Base-by-base conservation (phyloP, 2,113 vertebrate species). In the Paracanthobrama guichenoti region DNA sequence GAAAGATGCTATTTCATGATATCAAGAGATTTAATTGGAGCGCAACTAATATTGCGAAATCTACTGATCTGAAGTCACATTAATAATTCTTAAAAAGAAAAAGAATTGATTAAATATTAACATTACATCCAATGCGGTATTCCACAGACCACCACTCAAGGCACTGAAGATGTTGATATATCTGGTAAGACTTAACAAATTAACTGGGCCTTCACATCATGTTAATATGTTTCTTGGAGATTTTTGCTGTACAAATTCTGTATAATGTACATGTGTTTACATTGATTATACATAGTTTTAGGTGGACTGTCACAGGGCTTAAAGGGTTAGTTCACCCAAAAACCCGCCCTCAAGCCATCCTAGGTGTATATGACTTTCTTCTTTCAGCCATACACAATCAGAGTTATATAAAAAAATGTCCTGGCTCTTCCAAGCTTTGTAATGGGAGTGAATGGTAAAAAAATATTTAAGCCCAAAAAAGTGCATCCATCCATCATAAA, bases 21-120 rank as follows among this genome's bases (percentile, higher is more conserved):
- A 67, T 50, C 10, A 50, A 26, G 57, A 79, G 18, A 50, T 80
- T 22, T 50, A 59, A 42, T 24, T 78, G 53, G 28, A 78, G 28
- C 39, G 55, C 53, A 24, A 42, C 57, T 42, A 13, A 77, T 77
- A 24, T 78, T 59, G 16, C 24, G 12, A 64, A 42, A 79, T 79
- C 7, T 46, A 12, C 24, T 50, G 59, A 46, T 80, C 8, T 66
- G 39, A 66, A 44, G 59, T 50, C 10, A 64, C 14, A 48, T 80
- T 31, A 64, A 79, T 79, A 62, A 66, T 79, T 79, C 20, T 48
- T 48, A 24, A 79, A 42, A 62, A 66, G 74, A 35, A 59, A 64
- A 66, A 55, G 64, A 67, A 39, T 67, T 4, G 7, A 22, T 80
- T 24, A 80, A 80, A 46, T 78, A n/a, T 78, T 59, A 78, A 59